These are phyloP conservation scores for Sycophila sp. DNA, from an alignment of 1,140 invertebrate genomes.

Conservation along the genomic window DNA sequence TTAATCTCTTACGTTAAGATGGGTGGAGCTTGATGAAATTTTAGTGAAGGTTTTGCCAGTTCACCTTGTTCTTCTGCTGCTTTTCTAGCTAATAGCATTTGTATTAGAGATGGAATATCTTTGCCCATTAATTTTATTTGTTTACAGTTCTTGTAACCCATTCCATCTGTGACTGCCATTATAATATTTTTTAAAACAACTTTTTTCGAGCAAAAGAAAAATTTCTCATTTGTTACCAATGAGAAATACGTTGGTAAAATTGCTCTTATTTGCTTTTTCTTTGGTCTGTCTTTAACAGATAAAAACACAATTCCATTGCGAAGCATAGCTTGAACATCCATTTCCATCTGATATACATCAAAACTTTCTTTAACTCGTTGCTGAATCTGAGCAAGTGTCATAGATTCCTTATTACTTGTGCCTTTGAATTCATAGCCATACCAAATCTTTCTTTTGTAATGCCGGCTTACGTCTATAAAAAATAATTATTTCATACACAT, in stretches of 20 bases:
- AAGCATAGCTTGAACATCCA: slow-evolving; percentile 38
- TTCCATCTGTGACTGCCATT: slow-evolving; percentile 38
- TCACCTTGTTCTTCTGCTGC: slow-evolving; percentile 32
- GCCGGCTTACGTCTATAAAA: slow-evolving; percentile 54
- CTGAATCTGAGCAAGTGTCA: slow-evolving; percentile 38
- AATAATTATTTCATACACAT: neutral
- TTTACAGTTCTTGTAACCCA: slow-evolving; percentile 47
- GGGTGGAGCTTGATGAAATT: neutral
- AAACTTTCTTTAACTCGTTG: slow-evolving; percentile 41
- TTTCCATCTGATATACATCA: slow-evolving; percentile 29
- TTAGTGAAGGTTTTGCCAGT: neutral
- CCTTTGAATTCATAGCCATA: slow-evolving; percentile 46
- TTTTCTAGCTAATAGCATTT: slow-evolving; percentile 49
- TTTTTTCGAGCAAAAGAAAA: slow-evolving; percentile 54
- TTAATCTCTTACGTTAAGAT: slow-evolving; percentile 9
- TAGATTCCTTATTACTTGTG: neutral
- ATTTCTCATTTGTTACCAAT: slow-evolving; percentile 46
- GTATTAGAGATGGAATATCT: slow-evolving; percentile 51
- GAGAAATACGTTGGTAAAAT: slow-evolving; percentile 46
- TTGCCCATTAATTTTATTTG: slow-evolving; percentile 49
- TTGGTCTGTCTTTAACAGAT: slow-evolving; percentile 38
- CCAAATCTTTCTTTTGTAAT: slow-evolving; percentile 53
- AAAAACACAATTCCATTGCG: slow-evolving; percentile 48
- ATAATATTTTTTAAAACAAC: slow-evolving; percentile 32
- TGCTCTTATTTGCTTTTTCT: neutral